Evolutionary conservation across 2,113 vertebrate species (phyloP).

Genomic region (Apteryx mantelli): DNA sequence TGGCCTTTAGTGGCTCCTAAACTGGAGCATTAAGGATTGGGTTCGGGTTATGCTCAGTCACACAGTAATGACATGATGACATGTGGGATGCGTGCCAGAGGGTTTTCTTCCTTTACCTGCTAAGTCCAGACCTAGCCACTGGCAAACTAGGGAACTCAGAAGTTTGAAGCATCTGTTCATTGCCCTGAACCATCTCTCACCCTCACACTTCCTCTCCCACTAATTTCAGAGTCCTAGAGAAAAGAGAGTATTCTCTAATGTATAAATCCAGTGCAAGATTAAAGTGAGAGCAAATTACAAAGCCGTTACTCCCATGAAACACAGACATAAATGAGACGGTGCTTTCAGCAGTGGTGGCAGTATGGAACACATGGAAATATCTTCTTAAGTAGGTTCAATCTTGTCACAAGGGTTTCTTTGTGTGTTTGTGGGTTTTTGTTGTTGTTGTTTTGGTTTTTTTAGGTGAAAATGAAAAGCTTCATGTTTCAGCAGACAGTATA

Average conservation of each 20-base stretch:
- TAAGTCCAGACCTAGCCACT: fast-evolving
- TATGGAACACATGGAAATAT: neutral
- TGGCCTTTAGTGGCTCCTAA: neutral
- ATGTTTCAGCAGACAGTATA: neutral
- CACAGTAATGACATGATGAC: fast-evolving
- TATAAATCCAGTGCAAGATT: neutral
- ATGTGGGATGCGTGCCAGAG: fast-evolving
- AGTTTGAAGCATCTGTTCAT: neutral
- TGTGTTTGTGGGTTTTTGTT: too few relatives aligned
- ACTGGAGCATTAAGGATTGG: neutral
- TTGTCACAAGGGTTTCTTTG: neutral
- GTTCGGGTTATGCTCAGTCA: neutral
- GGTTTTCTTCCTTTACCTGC: neutral
- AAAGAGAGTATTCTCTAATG: neutral
- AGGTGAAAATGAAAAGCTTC: neutral
- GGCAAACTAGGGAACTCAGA: neutral
- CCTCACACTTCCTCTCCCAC: neutral
- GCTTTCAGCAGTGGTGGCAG: neutral
- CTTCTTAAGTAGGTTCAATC: neutral
- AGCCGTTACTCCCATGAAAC: neutral
- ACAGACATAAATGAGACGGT: neutral
- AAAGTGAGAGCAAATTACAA: neutral
- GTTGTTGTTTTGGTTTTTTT: too few relatives aligned
- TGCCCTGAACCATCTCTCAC: neutral
- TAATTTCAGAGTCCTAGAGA: neutral